Percentiles rank a stretch among this genome's conserved stretches.
These are phyloP conservation scores for Isichthys henryi DNA, from an alignment of 2,113 vertebrate species.

Conservation along the genomic window DNA sequence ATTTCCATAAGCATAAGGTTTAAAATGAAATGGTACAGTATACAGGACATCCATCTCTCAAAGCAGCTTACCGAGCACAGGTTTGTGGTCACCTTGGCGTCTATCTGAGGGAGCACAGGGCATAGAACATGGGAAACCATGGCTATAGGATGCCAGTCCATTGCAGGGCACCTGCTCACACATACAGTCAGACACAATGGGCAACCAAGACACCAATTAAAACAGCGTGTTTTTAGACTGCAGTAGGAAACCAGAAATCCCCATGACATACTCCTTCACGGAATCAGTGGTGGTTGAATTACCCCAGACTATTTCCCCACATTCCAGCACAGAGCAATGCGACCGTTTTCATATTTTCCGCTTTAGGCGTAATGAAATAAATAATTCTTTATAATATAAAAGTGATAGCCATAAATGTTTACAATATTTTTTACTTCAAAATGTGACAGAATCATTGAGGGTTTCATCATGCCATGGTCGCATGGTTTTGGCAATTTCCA, in stretches of 20 bases:
- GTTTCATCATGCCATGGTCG: background rate
- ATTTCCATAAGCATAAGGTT: background rate
- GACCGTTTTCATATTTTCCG: slow-evolving; percentile 4
- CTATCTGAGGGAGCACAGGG: background rate
- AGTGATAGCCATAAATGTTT: background rate
- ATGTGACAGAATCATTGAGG: background rate
- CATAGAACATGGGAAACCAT: background rate
- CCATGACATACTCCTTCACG: background rate
- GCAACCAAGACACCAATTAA: background rate
- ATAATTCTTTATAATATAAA: background rate
- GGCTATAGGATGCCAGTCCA: background rate
- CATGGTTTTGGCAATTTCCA: background rate
- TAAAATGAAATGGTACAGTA: background rate
- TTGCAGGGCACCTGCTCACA: background rate
- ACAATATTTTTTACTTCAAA: background rate
- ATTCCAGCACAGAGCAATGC: background rate
- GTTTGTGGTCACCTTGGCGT: background rate
- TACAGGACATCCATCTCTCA: background rate
- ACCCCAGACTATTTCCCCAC: background rate
- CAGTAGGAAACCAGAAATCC: background rate
- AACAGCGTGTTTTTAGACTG: background rate
- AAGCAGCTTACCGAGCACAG: background rate
- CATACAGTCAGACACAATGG: background rate
- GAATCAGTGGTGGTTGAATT: background rate
- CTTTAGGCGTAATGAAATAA: background rate